Conservation (phyloP, 1,140 invertebrate genomes). For the Latrodectus geometricus region DNA sequence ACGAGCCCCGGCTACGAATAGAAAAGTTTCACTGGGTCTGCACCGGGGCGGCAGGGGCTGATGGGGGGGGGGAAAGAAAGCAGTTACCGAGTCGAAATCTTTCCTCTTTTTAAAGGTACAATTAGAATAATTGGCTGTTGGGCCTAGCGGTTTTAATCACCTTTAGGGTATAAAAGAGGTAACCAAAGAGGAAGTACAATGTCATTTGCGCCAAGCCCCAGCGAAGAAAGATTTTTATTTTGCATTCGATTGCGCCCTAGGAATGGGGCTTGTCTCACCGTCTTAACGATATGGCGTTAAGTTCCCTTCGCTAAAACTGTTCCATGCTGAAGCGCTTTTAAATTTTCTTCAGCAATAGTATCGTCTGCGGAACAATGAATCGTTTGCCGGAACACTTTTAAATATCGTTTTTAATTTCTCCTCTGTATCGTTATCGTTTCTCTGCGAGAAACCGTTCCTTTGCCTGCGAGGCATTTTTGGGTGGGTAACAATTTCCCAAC, state of each 20-base stretch:
- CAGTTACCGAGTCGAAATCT: conserved; percentile 52
- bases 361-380: conserved; percentile 61
- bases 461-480: neutral
- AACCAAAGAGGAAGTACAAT: conserved; percentile 15
- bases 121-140: conserved; percentile 62
- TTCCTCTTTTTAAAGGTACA: conserved; percentile 60
- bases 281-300: conserved; percentile 56
- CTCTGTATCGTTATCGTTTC: conserved; percentile 47
- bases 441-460: neutral
- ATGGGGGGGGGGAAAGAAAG: conserved; percentile 15
- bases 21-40: conserved; percentile 29
- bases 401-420: conserved; percentile 60
- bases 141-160: conserved; percentile 59
- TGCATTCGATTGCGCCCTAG: conserved; percentile 25
- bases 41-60: neutral
- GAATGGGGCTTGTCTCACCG: neutral
- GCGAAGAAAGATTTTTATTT: conserved; percentile 47
- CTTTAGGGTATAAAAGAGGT: conserved; percentile 56
- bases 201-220: conserved; percentile 32
- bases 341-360: conserved; percentile 55
- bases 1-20: conserved; percentile 30
- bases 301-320: conserved; percentile 39
- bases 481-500: neutral
- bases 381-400: conserved; percentile 55
- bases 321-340: conserved; percentile 39